phyloP scores from a whole-genome alignment of 2,113 vertebrate genomes.

The Myrmophylax atrothorax region DNA sequence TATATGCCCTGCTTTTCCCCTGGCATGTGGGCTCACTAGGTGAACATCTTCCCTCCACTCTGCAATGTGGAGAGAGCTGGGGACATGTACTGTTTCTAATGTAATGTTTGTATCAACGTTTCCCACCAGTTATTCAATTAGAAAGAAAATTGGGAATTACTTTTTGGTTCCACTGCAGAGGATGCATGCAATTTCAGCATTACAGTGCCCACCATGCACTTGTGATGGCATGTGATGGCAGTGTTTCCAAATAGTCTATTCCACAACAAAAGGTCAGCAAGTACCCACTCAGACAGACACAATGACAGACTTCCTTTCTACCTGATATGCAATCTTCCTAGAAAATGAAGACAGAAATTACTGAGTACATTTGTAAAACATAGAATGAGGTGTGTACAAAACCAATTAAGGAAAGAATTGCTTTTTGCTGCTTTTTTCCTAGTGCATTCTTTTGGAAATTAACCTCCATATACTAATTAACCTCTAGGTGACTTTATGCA shows the following conservation, averaged over 20 bases:
- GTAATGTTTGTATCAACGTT: neutral
- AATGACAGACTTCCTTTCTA: conserved; percentile 6
- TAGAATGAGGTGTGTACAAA: conserved; percentile 22
- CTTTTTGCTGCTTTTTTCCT: conserved; percentile 59
- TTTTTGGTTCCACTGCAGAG: neutral
- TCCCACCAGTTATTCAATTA: neutral
- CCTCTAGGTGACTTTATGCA: conserved; percentile 62
- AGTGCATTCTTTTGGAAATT: conserved; percentile 59
- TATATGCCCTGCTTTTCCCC: neutral
- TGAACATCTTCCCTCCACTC: neutral
- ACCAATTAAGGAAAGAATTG: conserved; percentile 60
- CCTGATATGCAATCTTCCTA: conserved; percentile 11
- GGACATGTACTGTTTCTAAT: neutral
- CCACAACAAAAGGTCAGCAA: conserved; percentile 12
- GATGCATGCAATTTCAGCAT: neutral
- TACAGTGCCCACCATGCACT: neutral
- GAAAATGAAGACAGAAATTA: conserved; percentile 39
- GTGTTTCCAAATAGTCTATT: neutral
- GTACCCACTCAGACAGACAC: neutral
- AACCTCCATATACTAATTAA: conserved; percentile 68
- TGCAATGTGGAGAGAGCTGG: neutral
- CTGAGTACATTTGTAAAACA: conserved; percentile 16
- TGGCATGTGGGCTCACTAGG: fast-evolving
- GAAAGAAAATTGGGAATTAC: neutral
- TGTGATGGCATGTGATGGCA: neutral